phyloP scores from a whole-genome alignment of 2,888 invertebrate species.

The Cantharis flavilabris region DNA sequence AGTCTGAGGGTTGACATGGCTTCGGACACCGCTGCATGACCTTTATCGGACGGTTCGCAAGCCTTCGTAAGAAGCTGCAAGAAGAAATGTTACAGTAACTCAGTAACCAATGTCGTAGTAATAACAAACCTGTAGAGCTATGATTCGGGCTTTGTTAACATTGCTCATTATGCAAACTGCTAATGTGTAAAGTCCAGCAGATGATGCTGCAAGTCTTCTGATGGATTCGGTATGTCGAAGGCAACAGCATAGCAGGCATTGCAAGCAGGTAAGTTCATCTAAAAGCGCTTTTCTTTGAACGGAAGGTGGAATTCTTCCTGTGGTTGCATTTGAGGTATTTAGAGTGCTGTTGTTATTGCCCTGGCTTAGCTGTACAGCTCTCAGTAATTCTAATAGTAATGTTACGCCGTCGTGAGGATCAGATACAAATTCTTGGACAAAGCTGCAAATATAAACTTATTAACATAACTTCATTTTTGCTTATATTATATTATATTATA shows the following conservation, averaged over 20 bases:
- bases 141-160: conserved; percentile 80
- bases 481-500: too few species aligned
- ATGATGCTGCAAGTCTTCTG: conserved; percentile 73
- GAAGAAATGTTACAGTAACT: background rate
- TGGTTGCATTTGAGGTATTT: conserved; percentile 47
- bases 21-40: conserved; percentile 87
- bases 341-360: conserved; percentile 57
- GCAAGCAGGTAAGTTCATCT: conserved; percentile 88
- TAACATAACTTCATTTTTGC: too few species aligned
- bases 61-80: conserved; percentile 81
- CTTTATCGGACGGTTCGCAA: conserved; percentile 74
- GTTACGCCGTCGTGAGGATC: conserved; percentile 88
- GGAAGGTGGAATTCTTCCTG: conserved; percentile 65
- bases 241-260: conserved; percentile 83
- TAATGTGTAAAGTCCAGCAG: conserved; percentile 81
- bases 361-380: conserved; percentile 83
- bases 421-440: conserved; percentile 89
- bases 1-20: conserved; percentile 86
- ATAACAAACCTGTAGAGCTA: conserved; percentile 77
- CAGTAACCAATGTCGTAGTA: background rate
- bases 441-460: conserved; percentile 63
- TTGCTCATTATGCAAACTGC: conserved; percentile 88
- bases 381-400: conserved; percentile 80
- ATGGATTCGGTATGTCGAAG: conserved; percentile 80
- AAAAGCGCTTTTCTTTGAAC: conserved; percentile 75